Evolutionary conservation across 2,888 invertebrate species (phyloP).

Genomic region (Willowsia nigromaculata): DNA sequence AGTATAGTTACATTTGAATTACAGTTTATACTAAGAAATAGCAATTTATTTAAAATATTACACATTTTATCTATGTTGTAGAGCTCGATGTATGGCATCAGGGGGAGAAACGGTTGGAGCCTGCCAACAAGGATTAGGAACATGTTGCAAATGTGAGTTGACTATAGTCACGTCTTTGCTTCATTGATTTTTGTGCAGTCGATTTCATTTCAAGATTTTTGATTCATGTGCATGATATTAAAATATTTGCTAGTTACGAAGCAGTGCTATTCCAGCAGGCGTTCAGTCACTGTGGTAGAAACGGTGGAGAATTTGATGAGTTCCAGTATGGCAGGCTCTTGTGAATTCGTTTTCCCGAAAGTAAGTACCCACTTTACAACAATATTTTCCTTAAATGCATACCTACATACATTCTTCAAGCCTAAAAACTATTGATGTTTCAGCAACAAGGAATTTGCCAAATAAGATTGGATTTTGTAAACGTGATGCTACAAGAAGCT

Average conservation of each 20-base stretch:
- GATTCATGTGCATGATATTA: too few species aligned
- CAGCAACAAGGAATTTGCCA: slow-evolving; percentile 67
- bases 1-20: slow-evolving; percentile 34
- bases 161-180: background rate
- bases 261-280: slow-evolving; percentile 40
- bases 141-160: slow-evolving; percentile 68
- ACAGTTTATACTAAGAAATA: background rate
- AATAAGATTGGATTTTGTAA: slow-evolving; percentile 57
- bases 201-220: background rate
- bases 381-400: too few species aligned
- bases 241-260: slow-evolving; percentile 59
- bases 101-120: slow-evolving; percentile 52
- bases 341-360: slow-evolving; percentile 62
- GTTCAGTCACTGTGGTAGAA: slow-evolving; percentile 40
- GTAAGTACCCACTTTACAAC: too few species aligned
- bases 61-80: background rate
- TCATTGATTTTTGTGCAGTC: background rate
- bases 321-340: slow-evolving; percentile 45
- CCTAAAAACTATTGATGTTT: background rate
- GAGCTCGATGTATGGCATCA: slow-evolving; percentile 53
- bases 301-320: slow-evolving; percentile 65
- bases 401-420: too few species aligned
- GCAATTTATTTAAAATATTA: background rate
- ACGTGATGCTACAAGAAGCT: slow-evolving; percentile 56
- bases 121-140: slow-evolving; percentile 62